A percentile compares a stretch with the other conserved stretches of the same genome.
phyloP scores from a whole-genome alignment of 2,888 invertebrate genomes.

The Glaucopsyche alexis region DNA sequence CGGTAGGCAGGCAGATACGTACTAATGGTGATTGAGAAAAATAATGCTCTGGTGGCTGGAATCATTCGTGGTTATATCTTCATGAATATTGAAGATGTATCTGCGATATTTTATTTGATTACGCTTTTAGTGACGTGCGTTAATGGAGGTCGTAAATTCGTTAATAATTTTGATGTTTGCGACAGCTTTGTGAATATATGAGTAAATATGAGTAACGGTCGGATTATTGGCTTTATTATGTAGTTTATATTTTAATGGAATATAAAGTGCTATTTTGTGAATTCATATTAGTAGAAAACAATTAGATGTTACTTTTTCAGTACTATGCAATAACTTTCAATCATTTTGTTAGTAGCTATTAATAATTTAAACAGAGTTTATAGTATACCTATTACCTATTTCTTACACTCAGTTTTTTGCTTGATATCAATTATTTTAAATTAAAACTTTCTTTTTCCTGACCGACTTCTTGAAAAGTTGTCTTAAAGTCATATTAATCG shows the following conservation, averaged over 20 bases:
- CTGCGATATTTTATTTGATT: slow-evolving; percentile 72
- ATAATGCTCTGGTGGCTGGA: slow-evolving; percentile 65
- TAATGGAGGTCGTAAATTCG: slow-evolving; percentile 59
- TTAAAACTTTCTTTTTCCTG: too few species aligned
- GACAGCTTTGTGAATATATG: slow-evolving; percentile 13
- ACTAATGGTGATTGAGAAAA: slow-evolving; percentile 80
- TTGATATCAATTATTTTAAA: too few species aligned
- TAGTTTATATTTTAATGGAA: slow-evolving; percentile 14
- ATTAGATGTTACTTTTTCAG: neutral
- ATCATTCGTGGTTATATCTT: slow-evolving; percentile 76
- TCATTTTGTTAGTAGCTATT: neutral
- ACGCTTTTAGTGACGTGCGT: slow-evolving; percentile 50
- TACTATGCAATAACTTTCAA: neutral
- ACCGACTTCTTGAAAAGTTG: neutral
- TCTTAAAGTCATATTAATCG: neutral
- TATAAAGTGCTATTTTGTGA: neutral
- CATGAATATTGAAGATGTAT: slow-evolving; percentile 77
- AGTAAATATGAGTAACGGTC: slow-evolving; percentile 5
- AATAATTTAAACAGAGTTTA: too few species aligned
- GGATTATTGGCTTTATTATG: slow-evolving; percentile 7
- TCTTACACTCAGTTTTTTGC: too few species aligned
- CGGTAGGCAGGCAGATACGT: slow-evolving; percentile 72
- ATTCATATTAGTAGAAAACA: neutral
- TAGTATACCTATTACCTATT: too few species aligned
- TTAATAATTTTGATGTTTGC: slow-evolving; percentile 27